phyloP scores from a whole-genome alignment of 2,113 vertebrate species.

The Pterocles gutturalis region DNA sequence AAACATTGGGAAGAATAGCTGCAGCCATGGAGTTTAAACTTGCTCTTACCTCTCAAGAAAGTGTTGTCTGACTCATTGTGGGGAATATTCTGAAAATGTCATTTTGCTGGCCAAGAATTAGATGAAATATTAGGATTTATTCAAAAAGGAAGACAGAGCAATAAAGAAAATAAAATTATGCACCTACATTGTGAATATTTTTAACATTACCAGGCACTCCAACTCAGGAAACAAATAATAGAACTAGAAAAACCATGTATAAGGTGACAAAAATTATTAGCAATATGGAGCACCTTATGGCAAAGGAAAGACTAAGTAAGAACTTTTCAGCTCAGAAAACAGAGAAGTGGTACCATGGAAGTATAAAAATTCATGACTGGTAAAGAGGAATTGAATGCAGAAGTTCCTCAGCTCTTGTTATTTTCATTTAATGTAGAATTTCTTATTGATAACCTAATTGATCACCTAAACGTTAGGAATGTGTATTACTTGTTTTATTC shows the following conservation, averaged over 20 bases:
- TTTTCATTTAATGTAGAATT: not conserved
- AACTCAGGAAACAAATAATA: not conserved
- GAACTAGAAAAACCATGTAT: not conserved
- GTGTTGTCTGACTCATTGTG: not conserved
- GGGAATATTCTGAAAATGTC: not conserved
- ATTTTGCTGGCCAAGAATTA: not conserved
- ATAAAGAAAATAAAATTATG: not conserved
- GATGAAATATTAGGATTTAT: not conserved
- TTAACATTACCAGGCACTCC: accelerated
- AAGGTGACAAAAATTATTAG: not conserved
- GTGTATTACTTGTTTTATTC: not conserved
- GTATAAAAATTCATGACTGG: not conserved
- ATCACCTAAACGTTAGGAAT: not conserved
- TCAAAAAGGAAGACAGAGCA: not conserved
- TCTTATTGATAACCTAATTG: not conserved
- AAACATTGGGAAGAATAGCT: not conserved
- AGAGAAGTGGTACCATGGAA: not conserved
- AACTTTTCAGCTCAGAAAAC: not conserved
- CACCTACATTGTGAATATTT: not conserved
- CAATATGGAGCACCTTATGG: not conserved
- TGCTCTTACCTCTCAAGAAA: not conserved
- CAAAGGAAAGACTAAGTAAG: not conserved
- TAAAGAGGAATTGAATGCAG: not conserved
- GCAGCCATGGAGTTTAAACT: not conserved
- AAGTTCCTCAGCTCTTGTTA: not conserved